Evolutionary conservation across 2,113 vertebrate species (phyloP).

Genomic region (Pseudopipra pipra): DNA sequence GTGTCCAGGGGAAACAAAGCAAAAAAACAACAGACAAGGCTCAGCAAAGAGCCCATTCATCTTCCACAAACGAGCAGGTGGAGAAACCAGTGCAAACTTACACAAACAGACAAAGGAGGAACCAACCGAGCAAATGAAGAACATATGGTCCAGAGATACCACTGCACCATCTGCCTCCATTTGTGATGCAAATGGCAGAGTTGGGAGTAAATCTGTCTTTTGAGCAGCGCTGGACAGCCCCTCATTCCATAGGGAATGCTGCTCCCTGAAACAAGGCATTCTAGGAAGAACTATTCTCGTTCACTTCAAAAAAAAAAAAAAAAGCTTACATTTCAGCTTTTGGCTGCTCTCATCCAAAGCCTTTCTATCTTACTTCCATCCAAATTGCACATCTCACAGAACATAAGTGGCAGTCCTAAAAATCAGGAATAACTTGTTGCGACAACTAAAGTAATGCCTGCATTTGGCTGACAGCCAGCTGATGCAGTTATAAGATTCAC

Average conservation of each 20-base stretch:
- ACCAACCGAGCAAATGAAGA: neutral
- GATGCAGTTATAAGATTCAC: neutral
- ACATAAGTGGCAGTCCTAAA: neutral
- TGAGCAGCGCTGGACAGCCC: neutral
- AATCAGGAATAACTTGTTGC: neutral
- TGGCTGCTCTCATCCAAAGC: neutral
- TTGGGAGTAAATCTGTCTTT: neutral
- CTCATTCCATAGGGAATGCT: neutral
- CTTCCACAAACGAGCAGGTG: constrained; percentile 19
- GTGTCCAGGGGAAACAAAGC: neutral
- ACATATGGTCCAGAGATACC: neutral
- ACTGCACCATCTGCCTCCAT: constrained; percentile 3
- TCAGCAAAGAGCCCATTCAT: neutral
- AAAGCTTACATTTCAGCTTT: neutral
- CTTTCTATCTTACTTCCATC: neutral
- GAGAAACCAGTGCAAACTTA: neutral
- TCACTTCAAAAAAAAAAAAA: neutral
- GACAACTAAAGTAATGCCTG: neutral
- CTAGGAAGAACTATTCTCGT: neutral
- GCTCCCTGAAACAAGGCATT: neutral
- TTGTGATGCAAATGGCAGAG: neutral
- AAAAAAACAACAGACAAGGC: neutral
- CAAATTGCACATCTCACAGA: neutral
- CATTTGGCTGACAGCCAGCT: neutral
- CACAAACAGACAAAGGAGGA: neutral